These are phyloP conservation scores for Trisateles emortualis DNA, from an alignment of 2,888 invertebrate genomes.

Conservation along the genomic window DNA sequence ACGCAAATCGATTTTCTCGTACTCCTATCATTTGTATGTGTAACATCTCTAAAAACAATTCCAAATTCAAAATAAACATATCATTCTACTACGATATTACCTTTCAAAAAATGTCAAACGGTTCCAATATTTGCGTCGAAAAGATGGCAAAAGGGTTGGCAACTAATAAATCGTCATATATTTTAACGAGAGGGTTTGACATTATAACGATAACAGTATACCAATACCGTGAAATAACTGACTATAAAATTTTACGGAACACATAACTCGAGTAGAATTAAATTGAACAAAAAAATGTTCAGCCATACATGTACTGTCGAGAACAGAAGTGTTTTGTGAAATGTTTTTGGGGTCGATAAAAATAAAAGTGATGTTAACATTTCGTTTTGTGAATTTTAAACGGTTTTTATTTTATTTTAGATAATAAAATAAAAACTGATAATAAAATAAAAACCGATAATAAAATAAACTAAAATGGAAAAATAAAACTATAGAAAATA, in stretches of 20 bases:
- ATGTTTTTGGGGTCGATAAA: not conserved
- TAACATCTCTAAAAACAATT: not conserved
- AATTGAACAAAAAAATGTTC: constrained; percentile 34
- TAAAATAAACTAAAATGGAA: no score
- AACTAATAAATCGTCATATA: constrained; percentile 47
- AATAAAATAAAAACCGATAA: no score
- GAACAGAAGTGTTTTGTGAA: constrained; percentile 2
- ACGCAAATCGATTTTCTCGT: no score
- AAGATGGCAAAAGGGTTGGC: constrained; percentile 24
- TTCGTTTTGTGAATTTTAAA: not conserved
- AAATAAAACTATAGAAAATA: no score
- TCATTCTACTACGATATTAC: constrained; percentile 10
- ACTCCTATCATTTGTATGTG: no score
- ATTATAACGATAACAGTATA: constrained; percentile 45
- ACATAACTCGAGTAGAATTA: constrained; percentile 39
- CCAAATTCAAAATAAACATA: constrained; percentile 5
- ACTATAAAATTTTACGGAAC: constrained; percentile 44
- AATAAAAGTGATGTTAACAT: not conserved
- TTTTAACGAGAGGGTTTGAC: constrained; percentile 44
- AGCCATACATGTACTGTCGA: not conserved
- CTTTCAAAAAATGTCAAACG: constrained; percentile 15
- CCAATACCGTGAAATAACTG: constrained; percentile 49
- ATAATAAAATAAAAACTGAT: no score
- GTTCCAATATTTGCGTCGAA: constrained; percentile 20
- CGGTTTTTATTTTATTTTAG: no score